Conservation (phyloP, 1,140 invertebrate species). For the Argopecten irradians region DNA sequence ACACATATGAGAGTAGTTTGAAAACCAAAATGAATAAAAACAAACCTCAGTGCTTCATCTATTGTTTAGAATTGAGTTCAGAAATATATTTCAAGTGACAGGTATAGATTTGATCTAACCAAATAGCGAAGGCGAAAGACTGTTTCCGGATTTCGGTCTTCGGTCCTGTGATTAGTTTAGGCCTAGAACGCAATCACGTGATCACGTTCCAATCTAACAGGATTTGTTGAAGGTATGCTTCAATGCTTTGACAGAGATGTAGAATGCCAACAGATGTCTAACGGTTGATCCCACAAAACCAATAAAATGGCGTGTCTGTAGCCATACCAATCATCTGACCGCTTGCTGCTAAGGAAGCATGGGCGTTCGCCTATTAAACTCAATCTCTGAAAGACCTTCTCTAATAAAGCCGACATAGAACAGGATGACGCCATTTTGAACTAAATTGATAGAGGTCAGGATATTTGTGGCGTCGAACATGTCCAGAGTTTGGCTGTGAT, state of each 20-base stretch:
- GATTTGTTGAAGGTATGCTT: slow-evolving; percentile 21
- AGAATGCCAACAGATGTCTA: not conserved
- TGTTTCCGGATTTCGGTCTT: not conserved
- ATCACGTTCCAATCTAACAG: not conserved
- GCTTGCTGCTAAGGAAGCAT: not conserved
- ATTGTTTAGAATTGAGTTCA: not conserved
- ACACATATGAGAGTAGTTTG: not conserved
- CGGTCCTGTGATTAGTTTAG: slow-evolving; percentile 13
- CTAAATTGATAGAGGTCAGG: not conserved
- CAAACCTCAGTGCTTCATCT: not conserved
- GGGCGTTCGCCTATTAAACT: not conserved
- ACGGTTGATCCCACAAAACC: not conserved
- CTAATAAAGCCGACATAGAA: not conserved
- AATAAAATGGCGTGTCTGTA: slow-evolving; percentile 9
- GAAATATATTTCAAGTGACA: slow-evolving; percentile 18
- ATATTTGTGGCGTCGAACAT: not conserved
- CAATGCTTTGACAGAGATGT: slow-evolving; percentile 9
- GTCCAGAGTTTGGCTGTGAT: not conserved
- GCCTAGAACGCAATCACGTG: not conserved
- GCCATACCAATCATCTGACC: not conserved
- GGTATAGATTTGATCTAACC: not conserved
- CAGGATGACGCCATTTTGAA: slow-evolving; percentile 21
- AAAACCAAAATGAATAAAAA: not conserved
- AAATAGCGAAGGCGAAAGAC: not conserved
- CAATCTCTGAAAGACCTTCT: not conserved